phyloP scores from a whole-genome alignment of 2,797 vertebrate genomes.

The Thunnus albacares region DNA sequence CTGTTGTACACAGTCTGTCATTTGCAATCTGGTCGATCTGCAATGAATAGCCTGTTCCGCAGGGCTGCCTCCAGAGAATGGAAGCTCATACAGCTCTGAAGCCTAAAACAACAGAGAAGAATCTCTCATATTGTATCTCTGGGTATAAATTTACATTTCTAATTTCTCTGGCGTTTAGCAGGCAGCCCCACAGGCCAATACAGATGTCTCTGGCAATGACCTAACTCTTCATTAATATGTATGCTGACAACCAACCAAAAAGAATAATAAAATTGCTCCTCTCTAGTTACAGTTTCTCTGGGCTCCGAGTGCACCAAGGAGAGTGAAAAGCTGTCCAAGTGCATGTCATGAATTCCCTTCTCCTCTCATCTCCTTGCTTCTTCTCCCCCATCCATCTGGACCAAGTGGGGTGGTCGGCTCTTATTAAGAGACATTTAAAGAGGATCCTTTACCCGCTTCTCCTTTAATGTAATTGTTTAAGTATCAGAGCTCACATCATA shows the following conservation, averaged over 20 bases:
- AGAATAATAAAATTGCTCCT: slow-evolving; percentile 79
- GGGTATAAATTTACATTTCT: slow-evolving; percentile 85
- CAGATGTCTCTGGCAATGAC: slow-evolving; percentile 86
- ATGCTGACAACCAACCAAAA: slow-evolving; percentile 84
- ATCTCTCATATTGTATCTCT: slow-evolving; percentile 82
- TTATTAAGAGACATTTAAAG: slow-evolving; percentile 78
- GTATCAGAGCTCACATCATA: slow-evolving; percentile 80
- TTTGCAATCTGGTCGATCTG: slow-evolving; percentile 84
- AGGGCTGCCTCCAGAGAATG: slow-evolving; percentile 81
- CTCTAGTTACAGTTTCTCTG: slow-evolving; percentile 74
- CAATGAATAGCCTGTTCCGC: slow-evolving; percentile 80
- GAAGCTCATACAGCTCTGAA: slow-evolving; percentile 71
- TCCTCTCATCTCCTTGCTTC: slow-evolving; percentile 54
- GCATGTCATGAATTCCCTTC: slow-evolving; percentile 64
- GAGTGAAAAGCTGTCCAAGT: slow-evolving; percentile 62
- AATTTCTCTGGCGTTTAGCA: slow-evolving; percentile 82
- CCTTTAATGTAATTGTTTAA: slow-evolving; percentile 81
- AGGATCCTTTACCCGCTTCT: slow-evolving; percentile 73
- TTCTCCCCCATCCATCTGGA: slow-evolving; percentile 66
- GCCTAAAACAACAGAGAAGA: slow-evolving; percentile 80
- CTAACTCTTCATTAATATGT: slow-evolving; percentile 87
- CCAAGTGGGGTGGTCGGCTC: slow-evolving; percentile 70
- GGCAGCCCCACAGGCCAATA: slow-evolving; percentile 79
- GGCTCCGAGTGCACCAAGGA: slow-evolving; percentile 54
- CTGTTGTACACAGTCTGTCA: slow-evolving; percentile 79